A percentile compares a stretch with the other conserved stretches of the same genome.
These are phyloP conservation scores for Ornithoptera priamus DNA, from an alignment of 2,888 invertebrate species.

Conservation along the genomic window DNA sequence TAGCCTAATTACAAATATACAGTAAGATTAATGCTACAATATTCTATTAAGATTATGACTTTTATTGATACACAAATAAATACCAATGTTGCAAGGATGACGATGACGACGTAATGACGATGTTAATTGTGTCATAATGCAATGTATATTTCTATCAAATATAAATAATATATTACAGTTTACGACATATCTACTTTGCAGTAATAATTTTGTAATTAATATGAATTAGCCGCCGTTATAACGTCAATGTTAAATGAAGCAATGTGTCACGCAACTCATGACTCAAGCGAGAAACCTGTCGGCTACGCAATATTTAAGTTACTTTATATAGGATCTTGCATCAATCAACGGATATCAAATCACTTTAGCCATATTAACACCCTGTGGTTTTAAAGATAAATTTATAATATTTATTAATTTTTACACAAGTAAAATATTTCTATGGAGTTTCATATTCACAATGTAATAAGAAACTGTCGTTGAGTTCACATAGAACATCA, in stretches of 20 bases:
- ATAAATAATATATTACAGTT: not conserved
- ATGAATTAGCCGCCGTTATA: constrained; percentile 22
- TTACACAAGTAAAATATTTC: not conserved
- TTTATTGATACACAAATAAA: not conserved
- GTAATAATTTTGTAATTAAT: constrained; percentile 26
- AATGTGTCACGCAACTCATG: constrained; percentile 30
- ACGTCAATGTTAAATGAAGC: constrained; percentile 27
- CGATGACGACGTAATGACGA: not conserved
- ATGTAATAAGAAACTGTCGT: too few species aligned
- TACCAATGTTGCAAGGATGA: constrained; percentile 21
- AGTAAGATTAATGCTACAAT: not conserved
- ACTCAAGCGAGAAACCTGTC: constrained; percentile 22
- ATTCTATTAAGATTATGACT: not conserved
- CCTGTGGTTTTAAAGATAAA: not conserved
- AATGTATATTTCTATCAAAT: not conserved
- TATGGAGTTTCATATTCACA: too few species aligned
- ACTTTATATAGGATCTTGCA: constrained; percentile 26
- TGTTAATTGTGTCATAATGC: not conserved
- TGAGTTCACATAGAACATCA: too few species aligned
- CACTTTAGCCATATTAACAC: constrained; percentile 15
- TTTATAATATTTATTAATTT: not conserved
- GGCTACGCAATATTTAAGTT: constrained; percentile 23
- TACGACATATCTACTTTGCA: constrained; percentile 9
- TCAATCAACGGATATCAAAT: constrained; percentile 18
- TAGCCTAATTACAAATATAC: not conserved